Evolutionary conservation across 2,797 vertebrate species (phyloP).

Genomic region (Pempheris klunzingeri): DNA sequence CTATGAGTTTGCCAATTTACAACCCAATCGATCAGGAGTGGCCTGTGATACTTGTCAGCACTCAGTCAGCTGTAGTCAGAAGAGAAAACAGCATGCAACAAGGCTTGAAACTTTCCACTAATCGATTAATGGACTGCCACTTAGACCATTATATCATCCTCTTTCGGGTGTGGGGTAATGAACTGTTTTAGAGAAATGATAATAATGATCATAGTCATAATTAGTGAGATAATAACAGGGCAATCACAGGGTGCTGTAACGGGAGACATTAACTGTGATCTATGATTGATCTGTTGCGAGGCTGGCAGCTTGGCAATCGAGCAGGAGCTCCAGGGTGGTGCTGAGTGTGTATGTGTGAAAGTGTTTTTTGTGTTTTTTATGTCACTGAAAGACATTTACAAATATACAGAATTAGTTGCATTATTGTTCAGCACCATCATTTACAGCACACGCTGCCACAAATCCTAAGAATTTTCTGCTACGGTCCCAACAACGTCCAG

Average conservation of each 20-base stretch:
- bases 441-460: background rate
- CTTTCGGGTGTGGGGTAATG: slow-evolving; percentile 79
- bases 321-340: slow-evolving; percentile 47
- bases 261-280: slow-evolving; percentile 76
- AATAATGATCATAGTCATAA: slow-evolving; percentile 82
- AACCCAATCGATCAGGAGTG: slow-evolving; percentile 48
- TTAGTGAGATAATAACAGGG: slow-evolving; percentile 78
- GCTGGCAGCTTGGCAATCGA: slow-evolving; percentile 59
- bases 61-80: slow-evolving; percentile 42
- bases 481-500: background rate
- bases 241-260: slow-evolving; percentile 71
- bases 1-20: slow-evolving; percentile 53
- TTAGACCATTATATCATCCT: slow-evolving; percentile 67
- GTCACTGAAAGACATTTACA: slow-evolving; percentile 1
- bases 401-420: background rate
- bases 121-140: slow-evolving; percentile 72
- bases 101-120: slow-evolving; percentile 56
- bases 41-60: slow-evolving; percentile 49
- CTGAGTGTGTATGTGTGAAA: slow-evolving; percentile 1
- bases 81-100: slow-evolving; percentile 50
- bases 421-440: background rate
- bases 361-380: slow-evolving; percentile 24
- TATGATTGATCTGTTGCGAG: slow-evolving; percentile 76
- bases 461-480: background rate
- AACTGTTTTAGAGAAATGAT: slow-evolving; percentile 82